phyloP scores from a whole-genome alignment of 2,888 invertebrate genomes.

The Plagiodera versicolora region DNA sequence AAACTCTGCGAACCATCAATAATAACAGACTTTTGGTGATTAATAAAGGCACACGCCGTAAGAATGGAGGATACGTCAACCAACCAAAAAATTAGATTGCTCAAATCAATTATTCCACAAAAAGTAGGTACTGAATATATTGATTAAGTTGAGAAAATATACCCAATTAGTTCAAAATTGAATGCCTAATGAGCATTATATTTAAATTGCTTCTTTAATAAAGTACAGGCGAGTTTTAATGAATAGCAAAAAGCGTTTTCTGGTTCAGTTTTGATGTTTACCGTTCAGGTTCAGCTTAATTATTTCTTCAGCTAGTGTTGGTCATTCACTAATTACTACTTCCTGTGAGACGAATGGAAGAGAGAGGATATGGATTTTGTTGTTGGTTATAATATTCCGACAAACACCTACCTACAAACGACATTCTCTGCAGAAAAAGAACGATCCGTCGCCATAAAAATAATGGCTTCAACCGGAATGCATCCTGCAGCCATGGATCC shows the following conservation, averaged over 20 bases:
- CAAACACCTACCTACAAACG: background rate
- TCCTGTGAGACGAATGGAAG: background rate
- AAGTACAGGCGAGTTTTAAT: conserved; percentile 12
- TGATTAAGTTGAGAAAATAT: conserved; percentile 5
- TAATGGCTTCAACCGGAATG: no score
- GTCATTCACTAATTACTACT: conserved; percentile 5
- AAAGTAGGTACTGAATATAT: conserved; percentile 1
- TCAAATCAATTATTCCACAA: conserved; percentile 5
- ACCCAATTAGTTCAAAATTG: conserved; percentile 9
- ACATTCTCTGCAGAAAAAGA: background rate
- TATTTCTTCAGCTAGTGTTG: conserved; percentile 5
- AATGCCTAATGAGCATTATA: conserved; percentile 16
- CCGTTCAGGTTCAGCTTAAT: conserved; percentile 14
- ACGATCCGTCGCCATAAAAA: no score
- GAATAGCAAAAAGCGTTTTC: conserved; percentile 8
- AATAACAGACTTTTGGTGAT: no score
- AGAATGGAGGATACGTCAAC: background rate
- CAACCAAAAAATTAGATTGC: conserved; percentile 5
- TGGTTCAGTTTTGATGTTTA: conserved; percentile 12
- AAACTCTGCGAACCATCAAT: no score
- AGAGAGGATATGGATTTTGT: background rate
- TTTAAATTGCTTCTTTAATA: conserved; percentile 15
- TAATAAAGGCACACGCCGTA: background rate
- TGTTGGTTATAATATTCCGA: background rate
- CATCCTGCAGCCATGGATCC: no score